Evolutionary conservation across 23 tunicate species (phyloP), one percentile per base, ranked within the genome.

Genomic region (Trididemnum clinides): DNA sequence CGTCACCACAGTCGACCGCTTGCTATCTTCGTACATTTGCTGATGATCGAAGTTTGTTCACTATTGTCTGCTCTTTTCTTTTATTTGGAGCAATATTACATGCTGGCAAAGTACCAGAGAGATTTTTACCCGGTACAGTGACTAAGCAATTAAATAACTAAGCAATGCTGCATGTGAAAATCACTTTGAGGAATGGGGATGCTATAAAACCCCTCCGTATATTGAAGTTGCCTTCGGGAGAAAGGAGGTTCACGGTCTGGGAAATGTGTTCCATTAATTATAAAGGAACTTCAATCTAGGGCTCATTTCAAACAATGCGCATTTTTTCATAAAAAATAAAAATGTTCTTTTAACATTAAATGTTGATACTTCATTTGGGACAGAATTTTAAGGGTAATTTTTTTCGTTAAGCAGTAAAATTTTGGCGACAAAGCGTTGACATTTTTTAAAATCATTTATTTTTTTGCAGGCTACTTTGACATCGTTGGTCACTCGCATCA

Each of bases 401-500:
- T 18, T 15, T 25, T 21, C n/a, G 12, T 63, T 22, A 5, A 63
- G 6, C 71, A 63, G n/a, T 10, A n/a, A 44, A 44, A 44, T 7
- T 44, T 44, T 15, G 15, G 54, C 15, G 54, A 10, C 15, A 15
- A 7, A 7, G 10, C 15, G 10, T 15, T 15, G 12, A 10, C 12
- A 44, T 15, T 44, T 7, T 44, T 44, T 15, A 44, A 44, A 44
- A 15, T 7, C 12, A 44, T 44, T 21, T 66, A 28, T 66, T 2
- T 66, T 19, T 26, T 71, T 85, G 31, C 71, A 91, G 96, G 96
- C 7, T 44, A 32, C 28, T 91, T 91, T 75, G 96, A 91, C 49
- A 82, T 91, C 20, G 66, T 91, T 26, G 96, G 96, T 0, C 96
- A 91, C 34, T 91, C 96, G 33, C 96, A 91, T 64, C 90, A 91